These are phyloP conservation scores for Alethe diademata DNA, from an alignment of 2,113 vertebrate species.

Conservation along the genomic window DNA sequence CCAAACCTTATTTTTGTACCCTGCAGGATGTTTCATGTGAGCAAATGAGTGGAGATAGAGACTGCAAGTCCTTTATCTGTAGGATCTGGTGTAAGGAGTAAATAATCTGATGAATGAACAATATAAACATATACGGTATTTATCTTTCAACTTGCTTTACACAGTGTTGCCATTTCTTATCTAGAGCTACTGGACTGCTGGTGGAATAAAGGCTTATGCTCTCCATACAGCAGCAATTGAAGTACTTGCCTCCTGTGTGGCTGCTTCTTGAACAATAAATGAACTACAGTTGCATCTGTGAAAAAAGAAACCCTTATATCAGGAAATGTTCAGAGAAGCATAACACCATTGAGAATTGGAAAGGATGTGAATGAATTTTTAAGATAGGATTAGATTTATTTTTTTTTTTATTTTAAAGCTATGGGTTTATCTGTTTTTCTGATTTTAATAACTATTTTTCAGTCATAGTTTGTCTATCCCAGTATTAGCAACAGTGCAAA, in stretches of 20 bases:
- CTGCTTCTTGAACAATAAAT: background rate
- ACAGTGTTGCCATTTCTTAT: background rate
- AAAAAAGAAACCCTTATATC: background rate
- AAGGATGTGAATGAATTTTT: background rate
- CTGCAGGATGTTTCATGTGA: background rate
- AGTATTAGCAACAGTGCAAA: background rate
- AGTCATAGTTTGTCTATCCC: background rate
- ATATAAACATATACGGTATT: background rate
- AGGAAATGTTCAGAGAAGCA: background rate
- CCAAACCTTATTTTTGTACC: background rate
- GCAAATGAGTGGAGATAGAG: background rate
- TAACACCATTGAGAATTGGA: background rate
- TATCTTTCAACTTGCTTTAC: background rate
- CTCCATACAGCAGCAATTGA: background rate
- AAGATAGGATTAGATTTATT: background rate
- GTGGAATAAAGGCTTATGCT: background rate
- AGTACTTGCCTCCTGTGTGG: background rate
- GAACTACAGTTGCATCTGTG: background rate
- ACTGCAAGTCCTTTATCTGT: background rate
- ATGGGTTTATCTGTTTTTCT: background rate
- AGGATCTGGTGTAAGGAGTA: background rate
- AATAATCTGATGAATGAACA: background rate
- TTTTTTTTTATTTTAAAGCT: background rate
- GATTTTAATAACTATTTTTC: background rate
- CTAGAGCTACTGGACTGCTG: background rate